Base-by-base conservation (phyloP, 2,888 invertebrate species). In the Lycocerus yunnanus region DNA sequence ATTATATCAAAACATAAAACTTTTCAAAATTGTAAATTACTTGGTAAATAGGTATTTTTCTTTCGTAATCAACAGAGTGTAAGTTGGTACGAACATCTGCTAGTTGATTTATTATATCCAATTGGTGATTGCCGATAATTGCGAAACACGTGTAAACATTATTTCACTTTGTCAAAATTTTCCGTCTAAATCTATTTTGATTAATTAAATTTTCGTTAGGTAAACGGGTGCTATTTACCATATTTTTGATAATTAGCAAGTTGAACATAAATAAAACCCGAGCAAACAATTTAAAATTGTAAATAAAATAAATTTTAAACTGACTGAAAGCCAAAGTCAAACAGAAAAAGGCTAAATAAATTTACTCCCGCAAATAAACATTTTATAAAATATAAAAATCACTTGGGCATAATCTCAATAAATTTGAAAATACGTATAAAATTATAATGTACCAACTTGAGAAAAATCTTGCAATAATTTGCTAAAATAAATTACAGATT, bases 401-500 rank as follows among this genome's bases (percentile, higher is more conserved):
- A n/a, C 43, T 43, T 43, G 43, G n/a, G 43, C n/a, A n/a, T 43
- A 43, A 13, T 43, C n/a, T 5, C 2, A 43, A 43, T n/a, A 43
- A 43, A n/a, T 43, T 43, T n/a, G 5, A 43, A 43, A 43, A 13
- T 43, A 43, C 8, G 43, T 43, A n/a, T n/a, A 43, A 43, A 43
- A 43, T 43, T 43, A 43, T 43, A 43, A 43, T 43, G 43, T 6
- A 6, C 43, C 43, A n/a, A 43, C n/a, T 43, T n/a, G 43, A 43
- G 43, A n/a, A 43, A 43, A 43, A 43, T 69, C 58, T 69, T 65
- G 66, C 69, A 63, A 69, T 70, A 70, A 73, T 73, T 73, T 73
- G 74, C 71, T 58, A 71, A 66, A 74, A 74, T 74, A 74, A 74
- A 74, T 74, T 74, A 71, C 74, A 71, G 71, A 74, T 71, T 74